Percentiles rank a stretch among this genome's conserved stretches.
phyloP scores from a whole-genome alignment of 1,140 invertebrate species.

The Drosophila ohnishii region DNA sequence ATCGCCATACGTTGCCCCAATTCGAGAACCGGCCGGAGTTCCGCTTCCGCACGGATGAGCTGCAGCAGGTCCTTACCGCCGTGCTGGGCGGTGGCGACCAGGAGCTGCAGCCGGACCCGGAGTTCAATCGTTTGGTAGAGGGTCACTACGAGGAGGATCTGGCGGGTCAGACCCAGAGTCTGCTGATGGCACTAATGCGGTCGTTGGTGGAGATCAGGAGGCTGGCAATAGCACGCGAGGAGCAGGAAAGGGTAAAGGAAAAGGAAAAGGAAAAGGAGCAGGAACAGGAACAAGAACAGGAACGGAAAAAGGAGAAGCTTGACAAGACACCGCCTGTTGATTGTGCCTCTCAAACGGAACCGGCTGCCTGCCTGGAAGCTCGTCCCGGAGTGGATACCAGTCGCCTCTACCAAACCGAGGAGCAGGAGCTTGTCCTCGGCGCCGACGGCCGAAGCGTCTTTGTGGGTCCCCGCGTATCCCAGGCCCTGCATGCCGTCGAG shows the following conservation, averaged over 20 bases:
- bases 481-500: slow-evolving; percentile 41
- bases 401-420: slow-evolving; percentile 12
- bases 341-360: slow-evolving; percentile 32
- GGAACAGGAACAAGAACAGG: too few species aligned
- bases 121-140: slow-evolving; percentile 1
- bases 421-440: slow-evolving; percentile 27
- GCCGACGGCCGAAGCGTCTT: slow-evolving; percentile 42
- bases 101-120: background rate
- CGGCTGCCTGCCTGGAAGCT: slow-evolving; percentile 17
- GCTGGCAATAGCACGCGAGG: background rate
- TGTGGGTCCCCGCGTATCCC: slow-evolving; percentile 44
- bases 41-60: slow-evolving; percentile 60
- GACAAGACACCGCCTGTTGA: background rate
- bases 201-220: slow-evolving; percentile 29
- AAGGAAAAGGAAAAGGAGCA: background rate
- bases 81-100: slow-evolving; percentile 32
- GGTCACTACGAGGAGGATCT: slow-evolving; percentile 39
- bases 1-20: slow-evolving; percentile 63
- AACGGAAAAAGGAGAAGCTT: background rate
- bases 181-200: slow-evolving; percentile 57
- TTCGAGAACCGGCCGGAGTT: slow-evolving; percentile 56
- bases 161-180: slow-evolving; percentile 37
- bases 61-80: slow-evolving; percentile 51
- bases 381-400: slow-evolving; percentile 32
- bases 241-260: background rate